Conservation (phyloP, 2,888 invertebrate species). For the Automeris io region DNA sequence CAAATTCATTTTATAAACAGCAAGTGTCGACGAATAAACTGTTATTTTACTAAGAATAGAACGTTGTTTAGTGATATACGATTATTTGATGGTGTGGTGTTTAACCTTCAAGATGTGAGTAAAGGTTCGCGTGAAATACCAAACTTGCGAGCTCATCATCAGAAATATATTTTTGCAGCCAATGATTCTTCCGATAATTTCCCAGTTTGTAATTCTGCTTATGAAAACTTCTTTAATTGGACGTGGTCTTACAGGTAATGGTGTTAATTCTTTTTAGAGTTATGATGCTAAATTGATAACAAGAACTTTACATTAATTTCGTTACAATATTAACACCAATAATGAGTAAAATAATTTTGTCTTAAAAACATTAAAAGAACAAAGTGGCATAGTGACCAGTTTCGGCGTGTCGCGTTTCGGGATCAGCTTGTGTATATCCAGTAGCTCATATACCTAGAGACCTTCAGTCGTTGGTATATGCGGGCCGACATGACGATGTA, state of each 20-base stretch:
- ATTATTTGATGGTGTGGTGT: conserved; percentile 55
- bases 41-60: conserved; percentile 48
- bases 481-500: too few species aligned
- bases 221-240: conserved; percentile 60
- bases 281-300: too few species aligned
- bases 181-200: conserved; percentile 54
- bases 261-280: too few species aligned
- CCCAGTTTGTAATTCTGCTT: conserved; percentile 44
- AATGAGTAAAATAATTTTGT: too few species aligned
- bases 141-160: conserved; percentile 30
- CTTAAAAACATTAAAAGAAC: too few species aligned
- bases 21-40: conserved; percentile 41
- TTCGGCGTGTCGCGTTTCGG: too few species aligned
- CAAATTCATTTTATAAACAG: conserved; percentile 34
- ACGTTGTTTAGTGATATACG: conserved; percentile 38
- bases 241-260: conserved; percentile 60
- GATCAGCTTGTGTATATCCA: too few species aligned
- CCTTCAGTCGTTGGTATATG: too few species aligned
- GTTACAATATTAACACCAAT: too few species aligned
- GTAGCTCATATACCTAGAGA: too few species aligned
- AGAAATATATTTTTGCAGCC: conserved; percentile 56
- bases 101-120: conserved; percentile 43
- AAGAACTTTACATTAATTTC: too few species aligned
- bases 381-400: too few species aligned
- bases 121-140: conserved; percentile 24